Base-by-base conservation (phyloP, 2,888 invertebrate genomes). In the Apamea crenata region DNA sequence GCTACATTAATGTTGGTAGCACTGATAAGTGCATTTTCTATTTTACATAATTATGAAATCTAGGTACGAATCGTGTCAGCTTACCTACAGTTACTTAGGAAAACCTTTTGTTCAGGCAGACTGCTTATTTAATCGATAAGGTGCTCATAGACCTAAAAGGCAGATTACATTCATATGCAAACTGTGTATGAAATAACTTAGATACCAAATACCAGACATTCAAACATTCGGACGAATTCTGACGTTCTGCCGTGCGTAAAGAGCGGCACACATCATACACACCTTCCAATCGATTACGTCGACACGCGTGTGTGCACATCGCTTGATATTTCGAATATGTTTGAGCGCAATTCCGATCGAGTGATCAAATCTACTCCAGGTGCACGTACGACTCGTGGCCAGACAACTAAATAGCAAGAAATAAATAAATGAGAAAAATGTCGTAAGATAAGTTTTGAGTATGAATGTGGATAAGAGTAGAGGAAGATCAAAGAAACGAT, bases 281-380 rank as follows among this genome's bases (percentile, higher is more conserved):
- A 61, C 61, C 61, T 77, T 81, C 69, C 77, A 66, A 59, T 83
- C 69, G 65, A 69, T 83, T 77, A 66, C 47, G 32, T 16, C 1
- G 36, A 6, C 69, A 77, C 69, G 25, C 70, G 59, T 66, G 7
- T 59, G 16, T 77, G 50, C 70, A 61, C 70, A 77, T 70, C 70
- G 40, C 50, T 66, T 70, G 21, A n/a, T 77, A 77, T 66, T 70
- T 10, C 40, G 47, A 82, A 66, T 50, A n/a, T 70, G 66, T 81
- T 70, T 70, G 29, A 50, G 14, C 29, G 21, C 32, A 5, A 66
- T 66, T 69, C 47, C 47, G 4, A 61, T 66, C 50, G 59, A 70
- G 25, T 59, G 40, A 36, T 59, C 56, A 40, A 50, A 4, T n/a
- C 32, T 59, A 50, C 14, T 29, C 29, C 8, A 59, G 36, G 25